These are phyloP conservation scores for Aurelia sp. DNA, from an alignment of 30 jellyfish, hydroid and myxozoan genomes.

Conservation along the genomic window DNA sequence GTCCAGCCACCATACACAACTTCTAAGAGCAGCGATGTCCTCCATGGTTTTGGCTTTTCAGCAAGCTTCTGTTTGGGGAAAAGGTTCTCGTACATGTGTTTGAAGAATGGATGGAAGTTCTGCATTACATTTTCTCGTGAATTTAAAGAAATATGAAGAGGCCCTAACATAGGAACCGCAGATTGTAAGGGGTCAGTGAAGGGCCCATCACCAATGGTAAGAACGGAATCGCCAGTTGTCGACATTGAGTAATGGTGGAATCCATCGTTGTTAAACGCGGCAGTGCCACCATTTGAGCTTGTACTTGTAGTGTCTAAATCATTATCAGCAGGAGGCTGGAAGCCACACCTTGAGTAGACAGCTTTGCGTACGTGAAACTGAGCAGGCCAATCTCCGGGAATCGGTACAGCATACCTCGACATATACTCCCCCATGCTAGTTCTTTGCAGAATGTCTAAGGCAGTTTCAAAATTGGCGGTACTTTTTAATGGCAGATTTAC, in stretches of 20 bases:
- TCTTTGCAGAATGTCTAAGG: conserved; percentile 10
- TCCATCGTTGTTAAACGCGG: background rate
- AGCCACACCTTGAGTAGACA: conserved; percentile 10
- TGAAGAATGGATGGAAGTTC: conserved; percentile 10
- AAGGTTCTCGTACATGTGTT: background rate
- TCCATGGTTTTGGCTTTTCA: conserved; percentile 7
- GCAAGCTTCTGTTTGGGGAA: conserved; percentile 7
- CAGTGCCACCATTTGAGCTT: background rate
- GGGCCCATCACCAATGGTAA: background rate
- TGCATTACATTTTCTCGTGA: conserved; percentile 16
- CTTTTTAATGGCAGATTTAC: background rate
- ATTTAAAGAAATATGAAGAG: conserved; percentile 9
- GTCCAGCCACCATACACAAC: conserved; percentile 20
- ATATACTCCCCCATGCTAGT: conserved; percentile 5
- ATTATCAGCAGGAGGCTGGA: conserved; percentile 9
- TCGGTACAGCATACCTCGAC: conserved; percentile 1
- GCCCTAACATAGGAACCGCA: background rate
- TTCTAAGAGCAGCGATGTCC: background rate
- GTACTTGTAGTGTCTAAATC: background rate
- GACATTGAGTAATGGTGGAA: conserved; percentile 7
- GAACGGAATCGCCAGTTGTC: background rate
- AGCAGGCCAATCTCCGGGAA: conserved; percentile 22
- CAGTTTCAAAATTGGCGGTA: background rate
- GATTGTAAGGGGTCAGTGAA: background rate
- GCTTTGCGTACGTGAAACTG: conserved; percentile 12